Conservation (phyloP, 2,797 vertebrate species). For the Takifugu rubripes region DNA sequence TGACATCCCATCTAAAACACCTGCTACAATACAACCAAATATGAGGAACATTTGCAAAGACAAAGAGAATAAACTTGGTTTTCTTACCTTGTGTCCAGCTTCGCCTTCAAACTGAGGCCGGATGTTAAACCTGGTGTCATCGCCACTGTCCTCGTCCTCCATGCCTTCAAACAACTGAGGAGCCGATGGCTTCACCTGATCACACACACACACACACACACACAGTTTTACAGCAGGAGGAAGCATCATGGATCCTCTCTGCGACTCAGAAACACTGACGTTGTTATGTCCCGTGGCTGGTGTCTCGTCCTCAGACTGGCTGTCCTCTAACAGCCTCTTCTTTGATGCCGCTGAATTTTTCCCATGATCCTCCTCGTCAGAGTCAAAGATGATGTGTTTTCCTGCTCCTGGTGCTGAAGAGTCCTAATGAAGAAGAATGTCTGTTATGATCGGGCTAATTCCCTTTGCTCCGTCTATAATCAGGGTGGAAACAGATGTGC, state of each 20-base stretch:
- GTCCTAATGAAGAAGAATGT: conserved; percentile 69
- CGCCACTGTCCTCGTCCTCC: conserved; percentile 74
- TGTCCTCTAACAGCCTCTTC: conserved; percentile 39
- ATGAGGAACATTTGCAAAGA: neutral
- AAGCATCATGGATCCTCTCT: too few species aligned
- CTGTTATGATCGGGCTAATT: neutral
- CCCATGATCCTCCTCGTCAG: conserved; percentile 76
- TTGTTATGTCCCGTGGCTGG: conserved; percentile 28
- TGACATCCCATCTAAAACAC: too few species aligned
- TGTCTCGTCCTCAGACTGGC: conserved; percentile 43
- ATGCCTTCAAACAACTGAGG: conserved; percentile 83
- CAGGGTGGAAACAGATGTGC: too few species aligned
- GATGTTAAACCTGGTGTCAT: conserved; percentile 79
- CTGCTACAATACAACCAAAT: too few species aligned
- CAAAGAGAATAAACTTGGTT: neutral
- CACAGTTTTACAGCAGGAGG: neutral
- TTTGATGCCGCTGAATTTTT: conserved; percentile 21
- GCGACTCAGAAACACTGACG: neutral
- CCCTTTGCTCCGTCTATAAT: too few species aligned
- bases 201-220: conserved; percentile 7
- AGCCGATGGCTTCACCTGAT: neutral
- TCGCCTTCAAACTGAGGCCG: conserved; percentile 92
- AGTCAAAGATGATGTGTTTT: conserved; percentile 86
- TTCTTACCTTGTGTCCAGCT: conserved; percentile 88
- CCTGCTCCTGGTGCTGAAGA: conserved; percentile 60